Evolutionary conservation across 2,797 vertebrate genomes (phyloP).

Genomic region (Pangasius djambal): DNA sequence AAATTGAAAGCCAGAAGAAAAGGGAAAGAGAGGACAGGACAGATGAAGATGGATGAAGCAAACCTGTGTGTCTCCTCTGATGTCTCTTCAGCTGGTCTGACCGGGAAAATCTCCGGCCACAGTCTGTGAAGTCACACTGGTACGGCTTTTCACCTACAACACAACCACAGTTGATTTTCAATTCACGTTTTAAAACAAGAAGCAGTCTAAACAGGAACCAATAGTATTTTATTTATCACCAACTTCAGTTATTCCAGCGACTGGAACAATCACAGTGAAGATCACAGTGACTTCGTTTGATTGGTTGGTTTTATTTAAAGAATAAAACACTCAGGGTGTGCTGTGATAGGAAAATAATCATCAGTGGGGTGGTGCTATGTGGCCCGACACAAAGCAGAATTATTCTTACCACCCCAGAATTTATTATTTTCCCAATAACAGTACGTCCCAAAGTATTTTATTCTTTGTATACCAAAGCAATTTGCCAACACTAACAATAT

Average conservation of each 20-base stretch:
- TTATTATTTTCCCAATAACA: not conserved
- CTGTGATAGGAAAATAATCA: not conserved
- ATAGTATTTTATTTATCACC: not conserved
- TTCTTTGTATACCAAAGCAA: not conserved
- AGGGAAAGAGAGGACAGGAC: conserved; percentile 39
- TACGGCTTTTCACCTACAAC: conserved; percentile 91
- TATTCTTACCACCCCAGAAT: not conserved
- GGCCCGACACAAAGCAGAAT: not conserved
- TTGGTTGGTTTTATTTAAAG: not conserved
- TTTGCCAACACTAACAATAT: not conserved
- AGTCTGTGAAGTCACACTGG: conserved; percentile 97
- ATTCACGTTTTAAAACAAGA: not conserved
- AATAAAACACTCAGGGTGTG: not conserved
- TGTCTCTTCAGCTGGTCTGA: conserved; percentile 98
- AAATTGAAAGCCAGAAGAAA: conserved; percentile 21
- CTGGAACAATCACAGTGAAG: not conserved
- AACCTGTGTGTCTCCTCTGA: conserved; percentile 98
- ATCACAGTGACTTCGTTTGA: not conserved
- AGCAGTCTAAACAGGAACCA: not conserved
- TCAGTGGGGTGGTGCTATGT: not conserved
- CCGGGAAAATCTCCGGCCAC: conserved; percentile 94
- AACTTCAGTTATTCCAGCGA: not conserved
- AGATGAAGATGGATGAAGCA: conserved; percentile 54
- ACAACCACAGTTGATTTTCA: not conserved
- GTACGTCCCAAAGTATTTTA: not conserved